These are phyloP conservation scores for Choloepus hoffmanni DNA, from an alignment of 2,113 vertebrate species.

Conservation along the genomic window DNA sequence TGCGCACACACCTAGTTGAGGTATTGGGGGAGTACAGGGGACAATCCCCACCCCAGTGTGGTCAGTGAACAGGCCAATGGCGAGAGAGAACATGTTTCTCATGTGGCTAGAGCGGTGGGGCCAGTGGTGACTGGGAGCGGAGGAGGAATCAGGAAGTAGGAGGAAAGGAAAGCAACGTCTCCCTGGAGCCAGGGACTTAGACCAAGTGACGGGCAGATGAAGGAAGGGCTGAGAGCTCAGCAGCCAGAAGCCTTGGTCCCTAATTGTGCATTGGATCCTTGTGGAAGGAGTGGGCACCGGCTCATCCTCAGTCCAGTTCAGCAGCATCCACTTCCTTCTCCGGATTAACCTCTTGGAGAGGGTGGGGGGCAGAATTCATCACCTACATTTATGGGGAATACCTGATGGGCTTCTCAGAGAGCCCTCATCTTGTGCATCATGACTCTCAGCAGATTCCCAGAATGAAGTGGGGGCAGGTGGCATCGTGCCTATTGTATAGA, in stretches of 20 bases:
- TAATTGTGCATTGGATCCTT: background rate
- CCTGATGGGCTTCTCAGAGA: background rate
- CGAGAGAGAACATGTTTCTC: background rate
- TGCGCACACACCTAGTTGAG: background rate
- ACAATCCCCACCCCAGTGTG: background rate
- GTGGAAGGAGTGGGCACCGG: background rate
- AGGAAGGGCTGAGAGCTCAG: too few species aligned
- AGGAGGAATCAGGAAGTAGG: too few species aligned
- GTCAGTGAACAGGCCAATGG: background rate
- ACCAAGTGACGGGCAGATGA: background rate
- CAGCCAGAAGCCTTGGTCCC: background rate
- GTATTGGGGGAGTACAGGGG: accelerated
- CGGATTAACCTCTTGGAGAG: background rate
- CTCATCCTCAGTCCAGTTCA: background rate
- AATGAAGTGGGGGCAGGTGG: background rate
- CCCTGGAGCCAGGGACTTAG: background rate
- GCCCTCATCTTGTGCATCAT: too few species aligned
- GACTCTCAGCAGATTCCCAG: background rate
- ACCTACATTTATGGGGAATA: background rate
- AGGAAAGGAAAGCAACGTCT: background rate
- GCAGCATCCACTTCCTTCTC: background rate
- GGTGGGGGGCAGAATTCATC: background rate
- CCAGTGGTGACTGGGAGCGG: background rate
- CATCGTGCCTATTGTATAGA: accelerated
- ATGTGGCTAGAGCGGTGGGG: background rate